Conservation (phyloP, 2,888 invertebrate species). For the Tineola bisselliella region DNA sequence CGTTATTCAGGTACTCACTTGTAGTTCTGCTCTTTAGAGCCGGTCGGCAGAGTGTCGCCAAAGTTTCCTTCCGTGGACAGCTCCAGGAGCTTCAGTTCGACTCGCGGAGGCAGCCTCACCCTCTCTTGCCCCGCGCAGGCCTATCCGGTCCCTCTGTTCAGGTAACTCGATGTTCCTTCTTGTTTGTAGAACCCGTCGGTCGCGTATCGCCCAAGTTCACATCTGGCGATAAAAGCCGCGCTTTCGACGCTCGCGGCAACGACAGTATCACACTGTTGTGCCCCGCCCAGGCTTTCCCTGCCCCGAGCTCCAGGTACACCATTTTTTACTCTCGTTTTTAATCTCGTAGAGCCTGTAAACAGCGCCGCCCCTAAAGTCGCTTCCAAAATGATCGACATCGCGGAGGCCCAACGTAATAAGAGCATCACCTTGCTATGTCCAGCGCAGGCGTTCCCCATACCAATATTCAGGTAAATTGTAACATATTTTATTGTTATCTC, state of each 20-base stretch:
- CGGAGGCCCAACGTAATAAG: slow-evolving; percentile 38
- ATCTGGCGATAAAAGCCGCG: slow-evolving; percentile 70
- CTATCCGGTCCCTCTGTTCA: slow-evolving; percentile 77
- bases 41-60: slow-evolving; percentile 70
- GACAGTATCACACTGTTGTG: slow-evolving; percentile 70
- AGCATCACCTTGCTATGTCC: slow-evolving; percentile 68
- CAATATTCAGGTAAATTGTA: slow-evolving; percentile 71
- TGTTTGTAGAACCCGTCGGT: slow-evolving; percentile 72
- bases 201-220: slow-evolving; percentile 74
- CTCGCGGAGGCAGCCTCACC: slow-evolving; percentile 64
- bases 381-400: slow-evolving; percentile 61
- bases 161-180: slow-evolving; percentile 50
- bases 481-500: slow-evolving; percentile 24
- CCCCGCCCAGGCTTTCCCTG: slow-evolving; percentile 81
- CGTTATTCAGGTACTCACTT: slow-evolving; percentile 72
- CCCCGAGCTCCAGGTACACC: slow-evolving; percentile 70
- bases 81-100: slow-evolving; percentile 69
- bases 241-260: slow-evolving; percentile 66
- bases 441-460: slow-evolving; percentile 74
- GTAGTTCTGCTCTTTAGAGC: slow-evolving; percentile 53
- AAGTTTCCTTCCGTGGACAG: slow-evolving; percentile 72
- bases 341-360: slow-evolving; percentile 73
- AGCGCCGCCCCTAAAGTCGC: slow-evolving; percentile 75
- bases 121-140: slow-evolving; percentile 80
- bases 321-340: slow-evolving; percentile 16